These are phyloP conservation scores for Solenodon paradoxus DNA, from an alignment of 2,113 vertebrate species.

Conservation along the genomic window DNA sequence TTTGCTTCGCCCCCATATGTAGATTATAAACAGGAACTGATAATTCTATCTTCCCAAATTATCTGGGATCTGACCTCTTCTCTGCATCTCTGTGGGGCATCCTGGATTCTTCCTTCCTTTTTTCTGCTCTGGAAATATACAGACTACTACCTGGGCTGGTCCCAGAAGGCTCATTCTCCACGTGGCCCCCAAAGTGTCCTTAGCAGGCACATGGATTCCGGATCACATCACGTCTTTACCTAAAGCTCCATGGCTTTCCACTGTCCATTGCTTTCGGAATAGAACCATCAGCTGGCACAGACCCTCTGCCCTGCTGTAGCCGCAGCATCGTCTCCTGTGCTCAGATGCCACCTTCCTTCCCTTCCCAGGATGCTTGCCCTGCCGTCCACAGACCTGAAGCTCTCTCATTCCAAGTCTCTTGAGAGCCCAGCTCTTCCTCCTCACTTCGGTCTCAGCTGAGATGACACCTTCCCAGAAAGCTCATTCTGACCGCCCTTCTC, in stretches of 20 bases:
- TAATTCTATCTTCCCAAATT: background rate
- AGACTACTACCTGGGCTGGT: background rate
- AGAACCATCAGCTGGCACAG: background rate
- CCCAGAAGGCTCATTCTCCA: background rate
- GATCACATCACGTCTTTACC: background rate
- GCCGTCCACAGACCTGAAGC: background rate
- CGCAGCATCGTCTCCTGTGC: background rate
- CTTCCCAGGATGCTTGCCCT: too few species aligned
- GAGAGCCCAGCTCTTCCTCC: background rate
- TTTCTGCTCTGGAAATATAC: background rate
- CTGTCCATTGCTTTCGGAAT: background rate
- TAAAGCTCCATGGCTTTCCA: background rate
- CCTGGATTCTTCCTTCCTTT: background rate
- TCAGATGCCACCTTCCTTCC: fast-evolving
- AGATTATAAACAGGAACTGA: background rate
- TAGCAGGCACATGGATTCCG: background rate
- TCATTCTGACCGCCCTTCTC: background rate
- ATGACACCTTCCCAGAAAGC: background rate
- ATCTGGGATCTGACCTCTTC: background rate
- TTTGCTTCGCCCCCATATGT: background rate
- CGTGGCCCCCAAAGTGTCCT: fast-evolving
- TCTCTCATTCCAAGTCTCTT: background rate
- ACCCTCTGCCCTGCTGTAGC: background rate
- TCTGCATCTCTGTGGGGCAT: background rate
- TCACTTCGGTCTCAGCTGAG: background rate